phyloP scores from a whole-genome alignment of 2,888 invertebrate species.

The Tetrapedia diversipes region DNA sequence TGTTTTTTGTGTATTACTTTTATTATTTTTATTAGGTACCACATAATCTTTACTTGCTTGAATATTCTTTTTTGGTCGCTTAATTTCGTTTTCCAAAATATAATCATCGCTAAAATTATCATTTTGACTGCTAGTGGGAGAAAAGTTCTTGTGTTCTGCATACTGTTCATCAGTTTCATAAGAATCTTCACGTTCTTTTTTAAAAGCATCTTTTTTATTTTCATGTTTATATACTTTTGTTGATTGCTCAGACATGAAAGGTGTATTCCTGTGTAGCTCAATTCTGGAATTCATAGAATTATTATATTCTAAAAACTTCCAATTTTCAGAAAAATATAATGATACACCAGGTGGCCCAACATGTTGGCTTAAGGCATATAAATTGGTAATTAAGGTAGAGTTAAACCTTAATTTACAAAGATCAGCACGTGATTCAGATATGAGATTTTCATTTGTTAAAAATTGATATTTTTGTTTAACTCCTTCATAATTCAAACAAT shows the following conservation, averaged over 20 bases:
- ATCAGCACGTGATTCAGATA: conserved; percentile 83
- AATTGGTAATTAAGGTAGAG: conserved; percentile 86
- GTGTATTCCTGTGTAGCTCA: conserved; percentile 76
- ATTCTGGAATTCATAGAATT: conserved; percentile 83
- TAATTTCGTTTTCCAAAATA: conserved; percentile 63
- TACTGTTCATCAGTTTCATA: conserved; percentile 58
- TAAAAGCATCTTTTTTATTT: conserved; percentile 51
- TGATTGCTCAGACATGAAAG: conserved; percentile 70
- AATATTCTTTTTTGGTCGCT: conserved; percentile 64
- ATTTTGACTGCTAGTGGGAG: conserved; percentile 24
- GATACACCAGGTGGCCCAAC: conserved; percentile 88
- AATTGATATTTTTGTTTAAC: conserved; percentile 84
- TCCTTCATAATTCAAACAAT: conserved; percentile 84
- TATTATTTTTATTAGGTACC: conserved; percentile 69
- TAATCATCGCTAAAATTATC: conserved; percentile 61
- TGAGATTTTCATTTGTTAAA: conserved; percentile 71
- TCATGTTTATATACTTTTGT: conserved; percentile 58
- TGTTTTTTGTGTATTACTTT: conserved; percentile 46
- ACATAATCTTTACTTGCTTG: conserved; percentile 72
- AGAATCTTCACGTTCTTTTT: conserved; percentile 48
- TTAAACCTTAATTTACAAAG: conserved; percentile 89
- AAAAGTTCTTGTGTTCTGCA: conserved; percentile 55
- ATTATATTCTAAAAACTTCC: conserved; percentile 80
- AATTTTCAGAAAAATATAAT: conserved; percentile 87
- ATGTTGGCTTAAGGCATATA: conserved; percentile 87